Evolutionary conservation across 2,113 vertebrate species (phyloP), one percentile per base, ranked within the genome.

Genomic region (Anguilla japonica): DNA sequence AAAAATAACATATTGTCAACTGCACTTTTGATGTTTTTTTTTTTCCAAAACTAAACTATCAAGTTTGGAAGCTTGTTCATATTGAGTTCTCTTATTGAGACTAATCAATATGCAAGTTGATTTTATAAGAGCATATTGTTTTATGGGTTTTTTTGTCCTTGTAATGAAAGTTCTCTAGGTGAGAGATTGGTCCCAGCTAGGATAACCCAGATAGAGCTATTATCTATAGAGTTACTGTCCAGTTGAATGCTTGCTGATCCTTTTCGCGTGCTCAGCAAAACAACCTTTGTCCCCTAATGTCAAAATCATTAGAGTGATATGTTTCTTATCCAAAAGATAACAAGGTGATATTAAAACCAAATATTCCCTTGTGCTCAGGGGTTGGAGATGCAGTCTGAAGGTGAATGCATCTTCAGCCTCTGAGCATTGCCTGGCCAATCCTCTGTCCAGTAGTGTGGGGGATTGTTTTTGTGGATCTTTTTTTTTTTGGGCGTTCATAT

Each of bases 111-210:
- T 75, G 11, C 26, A 75, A n/a, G n/a, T 75, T 13, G 34, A n/a
- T 9, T 75, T 75, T 75, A 75, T 75, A n/a, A 34, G n/a, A 34
- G 71, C n/a, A 13, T 75, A 85, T 71, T 9, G 22, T 79, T 78
- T 79, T 50, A 71, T 50, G 43, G 67, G n/a, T 16, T 79, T 41
- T 63, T 78, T 4, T 53, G 43, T 34, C 71, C 46, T 79, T 43
- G 46, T 87, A 84, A 89, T 89, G 14, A 78, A 82, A 84, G 15
- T 79, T 82, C 67, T 85, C 18, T 26, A 29, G 81, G 53, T 81
- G 39, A 43, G 79, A 82, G 26, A 50, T 81, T 50, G 60, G 56
- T 46, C 71, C 16, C 5, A 14, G 79, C 34, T 16, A 82, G 46
- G 34, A 41, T 46, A 40, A 57, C 18, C 41, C 9, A 20, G 75